Evolutionary conservation across 2,888 invertebrate species (phyloP).

Genomic region (Caenorhabditis plicata): DNA sequence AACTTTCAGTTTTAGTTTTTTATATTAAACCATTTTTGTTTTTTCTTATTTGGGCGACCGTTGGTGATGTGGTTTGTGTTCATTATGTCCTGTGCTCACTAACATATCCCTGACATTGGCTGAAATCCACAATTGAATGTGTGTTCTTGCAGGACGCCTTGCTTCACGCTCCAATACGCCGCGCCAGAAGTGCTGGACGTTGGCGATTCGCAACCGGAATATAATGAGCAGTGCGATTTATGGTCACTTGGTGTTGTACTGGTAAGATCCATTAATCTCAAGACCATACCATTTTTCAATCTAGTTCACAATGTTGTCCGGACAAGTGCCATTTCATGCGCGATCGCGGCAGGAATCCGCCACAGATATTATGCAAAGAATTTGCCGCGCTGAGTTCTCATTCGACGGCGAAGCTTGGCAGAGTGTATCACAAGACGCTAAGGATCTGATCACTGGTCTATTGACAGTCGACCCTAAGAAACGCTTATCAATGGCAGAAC

Average conservation of each 20-base stretch:
- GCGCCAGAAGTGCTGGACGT: slow-evolving; percentile 87
- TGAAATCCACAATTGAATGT: slow-evolving; percentile 5
- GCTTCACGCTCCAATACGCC: slow-evolving; percentile 90
- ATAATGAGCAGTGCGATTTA: slow-evolving; percentile 89
- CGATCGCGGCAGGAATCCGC: slow-evolving; percentile 77
- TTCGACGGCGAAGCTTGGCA: slow-evolving; percentile 78
- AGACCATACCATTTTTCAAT: no score
- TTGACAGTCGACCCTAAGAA: slow-evolving; percentile 79
- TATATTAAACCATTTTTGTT: neutral
- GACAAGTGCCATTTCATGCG: slow-evolving; percentile 81
- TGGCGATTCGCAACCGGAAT: slow-evolving; percentile 70
- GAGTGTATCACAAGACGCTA: slow-evolving; percentile 77
- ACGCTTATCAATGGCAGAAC: slow-evolving; percentile 75
- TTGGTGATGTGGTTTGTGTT: slow-evolving; percentile 23
- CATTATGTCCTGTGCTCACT: no score
- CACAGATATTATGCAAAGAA: slow-evolving; percentile 77
- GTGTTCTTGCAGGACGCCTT: slow-evolving; percentile 77
- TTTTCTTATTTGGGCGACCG: slow-evolving; percentile 10
- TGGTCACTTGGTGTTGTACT: slow-evolving; percentile 94
- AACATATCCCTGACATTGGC: no score
- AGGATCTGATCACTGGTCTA: slow-evolving; percentile 76
- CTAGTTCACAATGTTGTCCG: slow-evolving; percentile 81
- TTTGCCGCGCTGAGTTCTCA: slow-evolving; percentile 78
- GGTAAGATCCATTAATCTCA: slow-evolving; percentile 71
- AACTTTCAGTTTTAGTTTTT: neutral